Evolutionary conservation across 2,888 invertebrate species (phyloP).

Genomic region (Perizoma flavofasciatum): DNA sequence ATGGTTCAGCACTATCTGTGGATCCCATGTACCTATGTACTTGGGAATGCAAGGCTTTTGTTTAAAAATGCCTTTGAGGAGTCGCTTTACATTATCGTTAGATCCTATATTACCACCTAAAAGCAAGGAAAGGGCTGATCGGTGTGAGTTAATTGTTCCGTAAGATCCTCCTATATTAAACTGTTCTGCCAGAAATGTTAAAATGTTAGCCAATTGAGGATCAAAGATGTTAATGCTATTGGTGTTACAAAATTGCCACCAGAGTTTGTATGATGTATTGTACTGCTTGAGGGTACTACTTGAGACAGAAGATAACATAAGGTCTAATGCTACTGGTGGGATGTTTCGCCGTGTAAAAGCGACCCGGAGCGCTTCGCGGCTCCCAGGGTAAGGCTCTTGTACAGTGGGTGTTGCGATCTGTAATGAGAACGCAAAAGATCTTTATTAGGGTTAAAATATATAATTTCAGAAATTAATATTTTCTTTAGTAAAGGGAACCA

Average conservation of each 20-base stretch:
- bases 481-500: conserved; percentile 9
- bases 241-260: conserved; percentile 8
- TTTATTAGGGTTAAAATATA: background rate
- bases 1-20: conserved; percentile 11
- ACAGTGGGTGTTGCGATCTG: conserved; percentile 13
- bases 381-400: conserved; percentile 28
- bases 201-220: background rate
- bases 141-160: conserved; percentile 7
- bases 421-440: conserved; percentile 15
- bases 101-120: background rate
- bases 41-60: conserved; percentile 11
- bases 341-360: conserved; percentile 13
- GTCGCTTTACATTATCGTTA: conserved; percentile 10
- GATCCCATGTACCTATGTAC: conserved; percentile 18
- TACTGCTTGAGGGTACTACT: conserved; percentile 4
- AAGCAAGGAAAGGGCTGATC: background rate
- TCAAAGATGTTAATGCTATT: conserved; percentile 3
- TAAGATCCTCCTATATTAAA: conserved; percentile 8
- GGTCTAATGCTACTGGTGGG: conserved; percentile 2
- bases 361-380: conserved; percentile 24
- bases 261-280: conserved; percentile 1
- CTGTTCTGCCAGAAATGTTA: conserved; percentile 10
- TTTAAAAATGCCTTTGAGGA: conserved; percentile 20
- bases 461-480: background rate
- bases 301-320: background rate